These are phyloP conservation scores for Ceyx melanurus DNA, from an alignment of 2,113 vertebrate genomes.

Conservation along the genomic window DNA sequence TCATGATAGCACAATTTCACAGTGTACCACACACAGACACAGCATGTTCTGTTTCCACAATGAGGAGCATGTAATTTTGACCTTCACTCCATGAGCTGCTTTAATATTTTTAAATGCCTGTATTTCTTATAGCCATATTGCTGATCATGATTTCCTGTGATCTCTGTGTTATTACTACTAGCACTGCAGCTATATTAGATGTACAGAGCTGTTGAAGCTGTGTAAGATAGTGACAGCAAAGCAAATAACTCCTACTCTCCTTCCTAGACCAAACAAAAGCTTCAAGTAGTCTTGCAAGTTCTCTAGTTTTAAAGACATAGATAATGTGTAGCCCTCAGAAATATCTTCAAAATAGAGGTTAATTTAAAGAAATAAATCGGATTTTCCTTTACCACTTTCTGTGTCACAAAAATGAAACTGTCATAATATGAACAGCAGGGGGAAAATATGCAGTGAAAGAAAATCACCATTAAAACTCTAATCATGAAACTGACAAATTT, in stretches of 20 bases:
- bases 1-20: background rate
- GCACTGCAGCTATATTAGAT: background rate
- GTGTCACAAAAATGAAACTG: slow-evolving; percentile 10
- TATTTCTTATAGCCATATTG: background rate
- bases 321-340: background rate
- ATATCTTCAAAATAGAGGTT: background rate
- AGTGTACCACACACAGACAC: background rate
- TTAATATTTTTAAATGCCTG: background rate
- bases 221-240: slow-evolving; percentile 8
- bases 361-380: slow-evolving; percentile 19
- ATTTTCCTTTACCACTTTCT: slow-evolving; percentile 28
- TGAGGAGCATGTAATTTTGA: background rate
- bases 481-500: slow-evolving; percentile 24
- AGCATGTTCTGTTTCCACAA: background rate
- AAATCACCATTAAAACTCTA: slow-evolving; percentile 15
- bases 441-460: slow-evolving; percentile 26
- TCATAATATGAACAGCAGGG: background rate
- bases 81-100: background rate
- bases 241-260: background rate
- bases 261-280: slow-evolving; percentile 17
- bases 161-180: background rate
- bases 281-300: slow-evolving; percentile 19
- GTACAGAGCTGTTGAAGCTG: background rate
- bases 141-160: background rate
- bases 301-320: background rate